These are phyloP conservation scores for Pseudomyrmex flavicornis DNA, from an alignment of 1,140 invertebrate genomes.

Conservation along the genomic window DNA sequence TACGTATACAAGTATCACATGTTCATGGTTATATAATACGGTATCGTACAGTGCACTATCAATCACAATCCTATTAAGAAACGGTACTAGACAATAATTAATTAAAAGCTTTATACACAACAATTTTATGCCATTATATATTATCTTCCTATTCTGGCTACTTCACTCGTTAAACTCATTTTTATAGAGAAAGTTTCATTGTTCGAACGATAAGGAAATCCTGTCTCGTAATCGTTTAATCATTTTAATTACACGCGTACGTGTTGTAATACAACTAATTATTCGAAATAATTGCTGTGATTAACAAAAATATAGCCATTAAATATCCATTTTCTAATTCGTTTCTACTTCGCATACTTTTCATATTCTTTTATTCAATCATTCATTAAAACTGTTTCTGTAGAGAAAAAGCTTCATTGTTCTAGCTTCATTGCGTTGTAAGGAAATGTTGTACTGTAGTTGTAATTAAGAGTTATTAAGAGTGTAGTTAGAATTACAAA, in stretches of 20 bases:
- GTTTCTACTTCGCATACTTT: background rate
- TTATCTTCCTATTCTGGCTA: conserved; percentile 51
- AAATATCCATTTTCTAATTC: conserved; percentile 37
- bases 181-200: conserved; percentile 52
- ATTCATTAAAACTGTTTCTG: conserved; percentile 19
- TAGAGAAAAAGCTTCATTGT: conserved; percentile 34
- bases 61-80: background rate
- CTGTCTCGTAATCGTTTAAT: conserved; percentile 39
- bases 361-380: conserved; percentile 3
- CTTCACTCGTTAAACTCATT: conserved; percentile 40
- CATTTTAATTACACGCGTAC: conserved; percentile 42
- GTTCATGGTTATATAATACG: background rate
- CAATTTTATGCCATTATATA: conserved; percentile 41
- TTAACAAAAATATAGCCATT: conserved; percentile 29
- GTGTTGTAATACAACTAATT: conserved; percentile 20
- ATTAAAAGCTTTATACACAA: conserved; percentile 28
- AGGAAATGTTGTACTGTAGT: conserved; percentile 15
- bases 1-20: background rate
- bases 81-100: conserved; percentile 25
- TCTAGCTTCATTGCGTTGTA: background rate
- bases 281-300: background rate
- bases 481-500: conserved; percentile 24
- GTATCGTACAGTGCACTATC: background rate
- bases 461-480: conserved; percentile 11
- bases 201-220: conserved; percentile 41